phyloP scores from a whole-genome alignment of 1,140 invertebrate species.

The Diorhabda sublineata region DNA sequence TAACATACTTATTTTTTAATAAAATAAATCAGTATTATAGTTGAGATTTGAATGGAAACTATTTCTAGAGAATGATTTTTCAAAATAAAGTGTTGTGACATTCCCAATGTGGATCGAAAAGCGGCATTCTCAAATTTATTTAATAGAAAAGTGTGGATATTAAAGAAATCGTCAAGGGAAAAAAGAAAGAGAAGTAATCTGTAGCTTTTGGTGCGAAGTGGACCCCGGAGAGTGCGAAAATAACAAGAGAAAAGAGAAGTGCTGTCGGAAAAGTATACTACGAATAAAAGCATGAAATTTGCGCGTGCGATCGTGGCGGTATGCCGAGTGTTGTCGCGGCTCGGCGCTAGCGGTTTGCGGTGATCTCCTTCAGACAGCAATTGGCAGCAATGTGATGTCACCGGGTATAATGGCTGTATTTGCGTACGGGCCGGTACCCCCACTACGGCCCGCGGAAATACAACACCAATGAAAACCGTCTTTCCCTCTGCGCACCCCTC shows the following conservation, averaged over 20 bases:
- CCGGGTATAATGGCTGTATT: conserved; percentile 46
- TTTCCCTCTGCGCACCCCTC: conserved; percentile 39
- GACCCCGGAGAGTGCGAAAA: conserved; percentile 1
- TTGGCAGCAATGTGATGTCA: conserved; percentile 22
- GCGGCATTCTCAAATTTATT: background rate
- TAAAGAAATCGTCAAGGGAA: conserved; percentile 1
- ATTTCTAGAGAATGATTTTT: no score
- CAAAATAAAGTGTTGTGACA: no score
- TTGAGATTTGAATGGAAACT: no score
- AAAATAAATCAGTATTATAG: no score
- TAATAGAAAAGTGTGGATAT: background rate
- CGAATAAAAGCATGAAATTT: background rate
- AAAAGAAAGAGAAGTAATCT: background rate
- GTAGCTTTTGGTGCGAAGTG: background rate
- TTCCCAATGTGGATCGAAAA: no score
- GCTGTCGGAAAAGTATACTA: background rate
- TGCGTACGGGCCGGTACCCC: conserved; percentile 41
- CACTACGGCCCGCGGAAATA: conserved; percentile 42
- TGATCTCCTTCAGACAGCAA: conserved; percentile 21
- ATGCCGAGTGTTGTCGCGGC: conserved; percentile 1
- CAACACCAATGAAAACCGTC: conserved; percentile 49
- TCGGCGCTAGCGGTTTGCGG: conserved; percentile 18
- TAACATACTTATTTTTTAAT: no score
- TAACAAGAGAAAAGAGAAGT: background rate
- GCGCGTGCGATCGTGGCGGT: background rate